A percentile compares a stretch with the other conserved stretches of the same genome.
phyloP scores from a whole-genome alignment of 2,113 vertebrate genomes.

The Tautogolabrus adspersus region DNA sequence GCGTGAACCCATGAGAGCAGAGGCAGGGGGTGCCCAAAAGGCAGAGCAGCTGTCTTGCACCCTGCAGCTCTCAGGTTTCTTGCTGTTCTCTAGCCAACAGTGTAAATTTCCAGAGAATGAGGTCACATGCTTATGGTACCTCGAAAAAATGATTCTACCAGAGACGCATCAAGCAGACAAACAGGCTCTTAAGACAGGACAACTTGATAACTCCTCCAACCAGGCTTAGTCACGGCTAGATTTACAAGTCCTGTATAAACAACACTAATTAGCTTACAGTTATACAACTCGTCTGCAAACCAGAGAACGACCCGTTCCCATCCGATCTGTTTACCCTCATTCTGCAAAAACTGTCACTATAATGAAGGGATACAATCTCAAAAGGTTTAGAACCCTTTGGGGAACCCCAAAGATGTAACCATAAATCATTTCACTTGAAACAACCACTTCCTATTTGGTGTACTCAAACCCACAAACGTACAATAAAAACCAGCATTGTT shows the following conservation, averaged over 20 bases:
- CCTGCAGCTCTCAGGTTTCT: slow-evolving; percentile 78
- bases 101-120: slow-evolving; percentile 82
- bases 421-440: not conserved
- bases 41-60: slow-evolving; percentile 78
- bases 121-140: slow-evolving; percentile 75
- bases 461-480: not conserved
- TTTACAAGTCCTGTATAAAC: slow-evolving; percentile 34
- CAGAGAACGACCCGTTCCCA: slow-evolving; percentile 21
- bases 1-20: slow-evolving; percentile 49
- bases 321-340: slow-evolving; percentile 18
- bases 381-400: not conserved
- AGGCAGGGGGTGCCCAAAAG: slow-evolving; percentile 44
- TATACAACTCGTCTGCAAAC: slow-evolving; percentile 30
- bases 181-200: slow-evolving; percentile 22
- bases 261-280: slow-evolving; percentile 35
- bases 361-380: not conserved
- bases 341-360: slow-evolving; percentile 5
- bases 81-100: slow-evolving; percentile 73
- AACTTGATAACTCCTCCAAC: slow-evolving; percentile 13
- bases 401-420: not conserved
- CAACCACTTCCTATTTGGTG: not conserved
- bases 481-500: not conserved
- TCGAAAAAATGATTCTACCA: slow-evolving; percentile 65
- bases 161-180: slow-evolving; percentile 63
- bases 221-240: slow-evolving; percentile 1